Base-by-base conservation (phyloP, 2,113 vertebrate genomes). In the Sterna hirundo region DNA sequence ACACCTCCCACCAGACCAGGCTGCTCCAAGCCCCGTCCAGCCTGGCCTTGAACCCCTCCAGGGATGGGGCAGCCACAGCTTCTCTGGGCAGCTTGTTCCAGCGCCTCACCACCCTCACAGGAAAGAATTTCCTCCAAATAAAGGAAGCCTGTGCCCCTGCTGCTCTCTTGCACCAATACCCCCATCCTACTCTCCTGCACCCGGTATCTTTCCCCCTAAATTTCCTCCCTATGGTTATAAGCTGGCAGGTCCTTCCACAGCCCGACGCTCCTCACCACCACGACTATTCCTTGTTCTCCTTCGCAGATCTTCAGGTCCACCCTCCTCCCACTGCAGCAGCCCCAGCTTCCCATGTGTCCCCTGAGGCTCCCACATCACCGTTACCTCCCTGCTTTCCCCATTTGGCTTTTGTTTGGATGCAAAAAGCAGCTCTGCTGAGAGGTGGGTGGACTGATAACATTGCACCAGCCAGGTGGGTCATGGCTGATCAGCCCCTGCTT, bases 231-330 rank as follows among this genome's bases (percentile, higher is more conserved):
- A 0, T 0, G 19, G 14, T 26, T 72, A 32, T 6, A 38, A 79
- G 26, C n/a, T 60, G 51, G 15, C 19, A 51, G 34, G 17, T 72
- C 30, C 13, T 55, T 23, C 51, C 60, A 4, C 47, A 79, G 17
- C 49, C 29, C 0, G 0, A 20, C 5, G 52, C 13, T 65, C 58
- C 54, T 86, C 88, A 44, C 9, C 61, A 38, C 26, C 65, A 64
- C 4, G 11, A 71, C 46, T 4, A 12, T 3, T 8, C 19, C 34
- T 32, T 14, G 7, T 5, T 79, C 74, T 69, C 38, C 52, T 46
- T 69, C 3, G 0, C 0, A 0, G 4, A 13, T 15, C n/a, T 68
- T 54, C 61, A 68, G 30, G 30, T 22, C n/a, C 20, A 17, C 12
- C 10, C 23, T 65, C 65, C 70, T 74, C 40, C 81, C 8, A 3